phyloP scores from a whole-genome alignment of 2,888 invertebrate genomes.

The Amblyteles armatorius region DNA sequence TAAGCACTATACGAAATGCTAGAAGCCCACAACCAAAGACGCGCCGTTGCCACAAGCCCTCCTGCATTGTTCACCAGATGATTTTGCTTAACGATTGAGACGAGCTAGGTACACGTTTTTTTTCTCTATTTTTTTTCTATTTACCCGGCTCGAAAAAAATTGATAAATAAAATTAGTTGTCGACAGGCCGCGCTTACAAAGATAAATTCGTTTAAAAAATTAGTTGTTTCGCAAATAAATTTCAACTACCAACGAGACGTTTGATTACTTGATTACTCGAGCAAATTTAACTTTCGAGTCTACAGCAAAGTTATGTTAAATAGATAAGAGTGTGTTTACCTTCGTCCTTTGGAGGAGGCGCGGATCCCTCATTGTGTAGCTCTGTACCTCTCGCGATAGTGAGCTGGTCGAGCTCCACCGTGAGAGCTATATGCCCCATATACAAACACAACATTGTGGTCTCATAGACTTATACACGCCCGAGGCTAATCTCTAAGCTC shows the following conservation, averaged over 20 bases:
- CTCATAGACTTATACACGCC: slow-evolving; percentile 78
- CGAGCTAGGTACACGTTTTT: background rate
- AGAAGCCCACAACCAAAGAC: slow-evolving; percentile 62
- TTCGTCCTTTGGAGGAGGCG: slow-evolving; percentile 83
- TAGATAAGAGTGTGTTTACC: slow-evolving; percentile 77
- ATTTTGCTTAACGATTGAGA: slow-evolving; percentile 43
- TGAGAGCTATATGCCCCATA: slow-evolving; percentile 86
- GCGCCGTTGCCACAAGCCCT: slow-evolving; percentile 23
- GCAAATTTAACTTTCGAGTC: background rate
- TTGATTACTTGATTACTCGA: background rate
- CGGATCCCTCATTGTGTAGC: slow-evolving; percentile 86
- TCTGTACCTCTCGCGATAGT: slow-evolving; percentile 87
- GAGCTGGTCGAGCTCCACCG: slow-evolving; percentile 88
- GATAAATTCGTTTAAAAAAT: background rate
- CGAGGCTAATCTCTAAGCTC: slow-evolving; percentile 56
- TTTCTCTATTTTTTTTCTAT: slow-evolving; percentile 45
- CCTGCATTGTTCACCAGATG: slow-evolving; percentile 8
- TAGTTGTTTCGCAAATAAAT: background rate
- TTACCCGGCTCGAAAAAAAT: background rate
- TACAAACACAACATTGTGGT: slow-evolving; percentile 85
- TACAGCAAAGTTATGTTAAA: slow-evolving; percentile 8
- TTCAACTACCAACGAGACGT: background rate
- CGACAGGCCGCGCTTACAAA: background rate
- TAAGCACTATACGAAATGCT: slow-evolving; percentile 46
- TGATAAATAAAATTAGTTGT: background rate